phyloP scores from a whole-genome alignment of 2,797 vertebrate genomes.

The Semaprochilodus insignis region DNA sequence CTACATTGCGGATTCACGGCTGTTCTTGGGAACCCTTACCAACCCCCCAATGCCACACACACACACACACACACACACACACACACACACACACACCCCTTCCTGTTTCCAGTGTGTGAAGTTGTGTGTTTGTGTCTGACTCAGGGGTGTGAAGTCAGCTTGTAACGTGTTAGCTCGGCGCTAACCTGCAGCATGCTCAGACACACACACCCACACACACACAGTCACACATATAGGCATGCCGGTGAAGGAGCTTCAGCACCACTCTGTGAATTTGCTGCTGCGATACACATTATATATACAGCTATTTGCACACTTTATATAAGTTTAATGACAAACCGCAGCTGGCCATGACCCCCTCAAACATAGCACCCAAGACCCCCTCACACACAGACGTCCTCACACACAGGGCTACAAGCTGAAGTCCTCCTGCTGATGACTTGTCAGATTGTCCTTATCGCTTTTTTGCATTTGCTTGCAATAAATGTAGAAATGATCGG shows the following conservation, averaged over 20 bases:
- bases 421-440: neutral
- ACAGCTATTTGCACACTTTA: slow-evolving; percentile 3
- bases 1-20: slow-evolving; percentile 23
- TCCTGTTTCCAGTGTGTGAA: slow-evolving; percentile 45
- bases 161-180: slow-evolving; percentile 29
- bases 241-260: slow-evolving; percentile 38
- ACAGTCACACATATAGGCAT: slow-evolving; percentile 42
- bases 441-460: neutral
- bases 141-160: slow-evolving; percentile 45
- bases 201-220: slow-evolving; percentile 34
- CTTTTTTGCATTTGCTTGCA: neutral
- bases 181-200: slow-evolving; percentile 15
- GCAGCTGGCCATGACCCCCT: slow-evolving; percentile 13
- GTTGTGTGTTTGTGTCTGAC: slow-evolving; percentile 56
- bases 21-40: slow-evolving; percentile 24
- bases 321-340: slow-evolving; percentile 45
- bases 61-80: neutral
- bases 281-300: slow-evolving; percentile 1
- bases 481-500: neutral
- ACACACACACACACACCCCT: neutral
- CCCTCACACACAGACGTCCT: slow-evolving; percentile 7
- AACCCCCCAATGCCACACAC: neutral
- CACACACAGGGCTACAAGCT: slow-evolving; percentile 5
- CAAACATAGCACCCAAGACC: neutral
- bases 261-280: slow-evolving; percentile 44